Conservation (phyloP, 1,140 invertebrate species). For the Scaptomyza graminum region DNA sequence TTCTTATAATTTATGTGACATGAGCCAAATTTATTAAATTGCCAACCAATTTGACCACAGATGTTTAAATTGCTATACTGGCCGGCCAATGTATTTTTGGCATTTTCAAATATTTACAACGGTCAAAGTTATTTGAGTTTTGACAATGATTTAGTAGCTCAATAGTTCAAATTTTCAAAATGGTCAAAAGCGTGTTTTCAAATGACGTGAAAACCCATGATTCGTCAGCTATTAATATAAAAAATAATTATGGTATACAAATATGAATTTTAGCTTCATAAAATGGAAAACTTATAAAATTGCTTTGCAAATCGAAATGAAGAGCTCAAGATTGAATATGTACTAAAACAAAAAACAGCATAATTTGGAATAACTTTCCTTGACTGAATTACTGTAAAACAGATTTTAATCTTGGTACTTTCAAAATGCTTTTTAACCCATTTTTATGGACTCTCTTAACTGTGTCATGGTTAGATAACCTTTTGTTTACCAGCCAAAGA, state of each 20-base stretch:
- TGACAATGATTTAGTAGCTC: conserved; percentile 34
- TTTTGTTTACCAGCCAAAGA: conserved; percentile 37
- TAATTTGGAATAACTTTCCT: too few species aligned
- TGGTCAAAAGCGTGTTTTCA: not conserved
- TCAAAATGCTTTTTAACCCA: not conserved
- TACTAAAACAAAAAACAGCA: too few species aligned
- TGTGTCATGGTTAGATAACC: conserved; percentile 45
- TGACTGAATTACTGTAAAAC: not conserved
- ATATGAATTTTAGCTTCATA: not conserved
- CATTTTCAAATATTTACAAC: conserved; percentile 29
- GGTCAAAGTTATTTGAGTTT: conserved; percentile 47
- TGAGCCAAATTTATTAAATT: conserved; percentile 22
- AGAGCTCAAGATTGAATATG: too few species aligned
- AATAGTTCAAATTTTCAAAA: conserved; percentile 31
- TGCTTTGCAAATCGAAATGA: too few species aligned
- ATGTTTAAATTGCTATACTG: conserved; percentile 34
- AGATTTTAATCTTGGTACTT: not conserved
- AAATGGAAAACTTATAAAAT: too few species aligned
- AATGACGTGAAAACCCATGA: conserved; percentile 20
- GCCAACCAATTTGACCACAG: conserved; percentile 4
- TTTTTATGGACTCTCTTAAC: conserved; percentile 19
- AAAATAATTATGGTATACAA: not conserved
- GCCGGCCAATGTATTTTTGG: conserved; percentile 20
- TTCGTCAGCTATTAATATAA: not conserved
- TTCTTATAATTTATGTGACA: conserved; percentile 26